Evolutionary conservation across 2,797 vertebrate genomes (phyloP).

Genomic region (Hirundo rustica): DNA sequence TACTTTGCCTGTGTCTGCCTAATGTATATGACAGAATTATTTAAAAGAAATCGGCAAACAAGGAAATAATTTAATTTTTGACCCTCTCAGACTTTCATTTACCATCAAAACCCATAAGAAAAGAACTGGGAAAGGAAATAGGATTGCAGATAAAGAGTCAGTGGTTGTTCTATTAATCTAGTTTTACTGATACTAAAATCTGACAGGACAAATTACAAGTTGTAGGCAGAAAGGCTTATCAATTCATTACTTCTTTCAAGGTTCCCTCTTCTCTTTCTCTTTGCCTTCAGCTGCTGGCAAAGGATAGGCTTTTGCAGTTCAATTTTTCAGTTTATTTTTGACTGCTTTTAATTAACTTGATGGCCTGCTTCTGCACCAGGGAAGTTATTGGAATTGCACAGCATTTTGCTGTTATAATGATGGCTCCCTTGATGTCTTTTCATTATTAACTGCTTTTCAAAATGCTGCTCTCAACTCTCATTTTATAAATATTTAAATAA

Average conservation of each 20-base stretch:
- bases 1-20: conserved; percentile 2
- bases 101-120: conserved; percentile 33
- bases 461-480: conserved; percentile 72
- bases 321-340: conserved; percentile 81
- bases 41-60: conserved; percentile 52
- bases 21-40: conserved; percentile 48
- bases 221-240: conserved; percentile 68
- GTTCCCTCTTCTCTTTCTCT: conserved; percentile 59
- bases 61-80: conserved; percentile 67
- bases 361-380: conserved; percentile 72
- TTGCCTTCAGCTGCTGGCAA: conserved; percentile 72
- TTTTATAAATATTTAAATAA: conserved; percentile 85
- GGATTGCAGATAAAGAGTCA: conserved; percentile 69
- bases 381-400: conserved; percentile 75
- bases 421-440: conserved; percentile 78
- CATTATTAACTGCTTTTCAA: conserved; percentile 82
- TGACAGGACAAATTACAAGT: conserved; percentile 74
- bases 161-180: conserved; percentile 75
- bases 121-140: neutral
- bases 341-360: conserved; percentile 85
- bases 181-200: conserved; percentile 77
- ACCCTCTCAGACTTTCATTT: conserved; percentile 59
- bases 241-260: conserved; percentile 75
- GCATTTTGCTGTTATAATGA: conserved; percentile 77
- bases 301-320: conserved; percentile 72